Evolutionary conservation across 2,888 invertebrate genomes (phyloP), one percentile per base, ranked within the genome.

Genomic region (Chouioia cunea): DNA sequence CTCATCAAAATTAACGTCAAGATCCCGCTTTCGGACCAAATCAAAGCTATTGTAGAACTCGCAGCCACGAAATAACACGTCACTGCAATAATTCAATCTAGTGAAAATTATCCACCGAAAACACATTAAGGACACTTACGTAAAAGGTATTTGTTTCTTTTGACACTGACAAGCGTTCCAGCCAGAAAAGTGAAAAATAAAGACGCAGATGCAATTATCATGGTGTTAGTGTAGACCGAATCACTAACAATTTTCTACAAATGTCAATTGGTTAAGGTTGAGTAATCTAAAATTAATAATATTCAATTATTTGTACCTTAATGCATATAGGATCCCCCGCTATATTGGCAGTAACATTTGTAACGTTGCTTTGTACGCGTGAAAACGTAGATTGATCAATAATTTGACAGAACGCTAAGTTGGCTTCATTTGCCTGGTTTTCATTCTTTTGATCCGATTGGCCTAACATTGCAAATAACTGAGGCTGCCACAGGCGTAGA

Each of bases 401-500:
- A 36, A 83, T 81, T 47, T 79, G 73, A 57, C 84, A 85, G 57
- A 85, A 81, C 0, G 81, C 81, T 1, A 77, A 75, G 20, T 70
- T 60, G 4, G 57, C 8, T 62, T 23, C 0, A 66, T 74, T 14
- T 76, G 27, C 14, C 22, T 65, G 59, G 76, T 76, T 56, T 78
- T n/a, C n/a, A 12, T 62, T 36, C 0, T 67, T 74, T 14, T 76
- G 27, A 14, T 22, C 65, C 57, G 76, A 76, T 57, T 78, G 53
- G 0, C 73, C 65, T 44, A 83, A 27, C 14, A 80, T 92, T 65
- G 93, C 90, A 76, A 95, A 95, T 18, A 96, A 87, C 81, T 95
- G 94, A 0, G 96, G 96, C 76, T 95, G 89, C 95, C 96, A 96
- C 44, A 96, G 88, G 16, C 95, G 91, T 48, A 96, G 87, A 0